A percentile compares a stretch with the other conserved stretches of the same genome.
Conservation (phyloP, 2,888 invertebrate genomes). For the Philhelius pedissequus region DNA sequence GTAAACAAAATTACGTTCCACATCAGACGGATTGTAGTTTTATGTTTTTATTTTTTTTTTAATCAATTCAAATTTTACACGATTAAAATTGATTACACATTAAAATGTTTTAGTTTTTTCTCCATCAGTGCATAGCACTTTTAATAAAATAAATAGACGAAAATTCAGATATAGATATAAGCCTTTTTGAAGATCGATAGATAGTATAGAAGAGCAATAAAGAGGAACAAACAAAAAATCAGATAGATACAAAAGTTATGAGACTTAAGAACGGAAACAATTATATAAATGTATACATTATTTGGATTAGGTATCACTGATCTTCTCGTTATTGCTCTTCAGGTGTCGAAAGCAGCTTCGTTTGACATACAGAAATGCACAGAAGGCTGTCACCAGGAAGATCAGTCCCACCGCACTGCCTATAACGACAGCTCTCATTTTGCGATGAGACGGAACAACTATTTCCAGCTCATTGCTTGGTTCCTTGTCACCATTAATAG, state of each 20-base stretch:
- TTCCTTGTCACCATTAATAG: conserved; percentile 82
- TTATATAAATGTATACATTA: background rate
- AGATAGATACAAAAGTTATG: conserved; percentile 27
- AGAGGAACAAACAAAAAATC: background rate
- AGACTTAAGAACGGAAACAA: background rate
- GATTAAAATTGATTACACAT: conserved; percentile 19
- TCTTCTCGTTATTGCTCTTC: conserved; percentile 75
- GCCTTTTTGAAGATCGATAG: background rate
- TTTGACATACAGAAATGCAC: conserved; percentile 81
- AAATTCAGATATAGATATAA: background rate
- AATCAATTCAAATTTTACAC: conserved; percentile 30
- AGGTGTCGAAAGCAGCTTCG: conserved; percentile 76
- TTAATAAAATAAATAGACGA: conserved; percentile 23
- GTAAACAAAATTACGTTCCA: background rate
- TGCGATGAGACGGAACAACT: conserved; percentile 85
- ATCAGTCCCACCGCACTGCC: conserved; percentile 86
- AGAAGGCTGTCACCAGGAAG: conserved; percentile 83
- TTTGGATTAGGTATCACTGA: conserved; percentile 74
- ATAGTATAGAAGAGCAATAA: conserved; percentile 3
- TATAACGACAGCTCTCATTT: conserved; percentile 85
- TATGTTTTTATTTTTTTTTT: background rate
- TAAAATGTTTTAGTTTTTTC: conserved; percentile 1
- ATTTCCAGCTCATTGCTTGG: conserved; percentile 83
- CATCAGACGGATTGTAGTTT: conserved; percentile 8
- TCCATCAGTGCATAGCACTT: conserved; percentile 11